Conservation (phyloP, 2,888 invertebrate species). For the Rhingia campestris region DNA sequence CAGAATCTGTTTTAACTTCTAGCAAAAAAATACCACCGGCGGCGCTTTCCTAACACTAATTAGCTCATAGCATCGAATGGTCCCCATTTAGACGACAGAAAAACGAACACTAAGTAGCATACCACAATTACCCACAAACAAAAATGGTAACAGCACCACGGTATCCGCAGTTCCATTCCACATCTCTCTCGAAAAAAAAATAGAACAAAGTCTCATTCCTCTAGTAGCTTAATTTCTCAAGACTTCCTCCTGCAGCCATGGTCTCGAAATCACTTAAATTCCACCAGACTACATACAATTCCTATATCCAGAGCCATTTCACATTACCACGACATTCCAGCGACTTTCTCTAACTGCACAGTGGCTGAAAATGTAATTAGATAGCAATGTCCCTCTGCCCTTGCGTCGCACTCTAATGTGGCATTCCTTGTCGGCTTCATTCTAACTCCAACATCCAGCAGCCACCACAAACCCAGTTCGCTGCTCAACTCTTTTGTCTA, state of each 20-base stretch:
- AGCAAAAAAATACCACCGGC: too few species aligned
- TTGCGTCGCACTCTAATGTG: conserved; percentile 4
- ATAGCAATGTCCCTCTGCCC: not conserved
- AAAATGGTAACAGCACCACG: too few species aligned
- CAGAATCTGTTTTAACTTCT: too few species aligned
- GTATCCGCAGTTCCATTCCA: too few species aligned
- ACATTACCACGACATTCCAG: conserved; percentile 14
- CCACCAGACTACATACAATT: not conserved
- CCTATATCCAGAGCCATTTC: conserved; percentile 7
- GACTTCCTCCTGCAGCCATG: not conserved
- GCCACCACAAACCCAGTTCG: conserved; percentile 20
- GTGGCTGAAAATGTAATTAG: conserved; percentile 38
- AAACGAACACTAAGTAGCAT: too few species aligned
- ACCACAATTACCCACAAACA: too few species aligned
- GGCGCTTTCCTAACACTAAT: too few species aligned
- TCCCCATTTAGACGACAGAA: too few species aligned
- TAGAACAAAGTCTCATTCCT: too few species aligned
- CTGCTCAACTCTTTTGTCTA: conserved; percentile 53
- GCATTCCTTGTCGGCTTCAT: conserved; percentile 9
- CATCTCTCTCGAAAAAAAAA: too few species aligned
- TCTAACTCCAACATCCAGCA: not conserved
- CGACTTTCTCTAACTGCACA: conserved; percentile 4
- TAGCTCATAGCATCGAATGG: too few species aligned
- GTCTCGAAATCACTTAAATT: too few species aligned
- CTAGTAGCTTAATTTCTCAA: not conserved